Percentiles rank a stretch among this genome's conserved stretches.
phyloP scores from a whole-genome alignment of 2,113 vertebrate genomes.

The Amblyopsis rosae region DNA sequence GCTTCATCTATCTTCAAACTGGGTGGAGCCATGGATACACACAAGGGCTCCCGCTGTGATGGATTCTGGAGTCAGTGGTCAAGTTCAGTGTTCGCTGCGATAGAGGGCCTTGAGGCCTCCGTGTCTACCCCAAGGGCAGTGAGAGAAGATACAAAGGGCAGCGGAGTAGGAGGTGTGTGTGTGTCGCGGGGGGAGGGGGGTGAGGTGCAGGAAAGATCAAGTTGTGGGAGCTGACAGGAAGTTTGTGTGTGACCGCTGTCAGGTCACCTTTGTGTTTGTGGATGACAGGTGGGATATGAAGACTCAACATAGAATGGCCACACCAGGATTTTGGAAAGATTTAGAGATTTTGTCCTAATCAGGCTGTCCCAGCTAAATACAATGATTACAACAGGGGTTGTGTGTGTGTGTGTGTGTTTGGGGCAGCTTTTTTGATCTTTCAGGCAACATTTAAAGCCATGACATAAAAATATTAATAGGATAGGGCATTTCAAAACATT shows the following conservation, averaged over 20 bases:
- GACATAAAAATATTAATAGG: too few species aligned
- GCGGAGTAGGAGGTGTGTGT: background rate
- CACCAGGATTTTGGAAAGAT: background rate
- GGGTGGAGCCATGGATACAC: background rate
- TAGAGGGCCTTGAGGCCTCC: constrained; percentile 53
- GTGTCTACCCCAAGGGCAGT: constrained; percentile 49
- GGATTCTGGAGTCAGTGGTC: constrained; percentile 52
- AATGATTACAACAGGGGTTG: background rate
- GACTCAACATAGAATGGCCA: background rate
- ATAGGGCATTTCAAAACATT: too few species aligned
- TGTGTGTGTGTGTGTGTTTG: background rate
- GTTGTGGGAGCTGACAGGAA: background rate
- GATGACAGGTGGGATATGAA: background rate
- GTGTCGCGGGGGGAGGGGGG: constrained; percentile 19
- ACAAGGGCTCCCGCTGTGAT: constrained; percentile 45
- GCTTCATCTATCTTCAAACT: background rate
- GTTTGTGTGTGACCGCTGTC: background rate
- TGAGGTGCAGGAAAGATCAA: background rate
- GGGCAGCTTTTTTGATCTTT: too few species aligned
- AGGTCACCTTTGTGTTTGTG: background rate
- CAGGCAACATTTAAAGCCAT: too few species aligned
- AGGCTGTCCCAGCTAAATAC: background rate
- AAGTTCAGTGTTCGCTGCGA: constrained; percentile 66
- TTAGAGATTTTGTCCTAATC: background rate
- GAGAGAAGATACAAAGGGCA: constrained; percentile 38